phyloP scores from a whole-genome alignment of 2,113 vertebrate species.

The Ia io region DNA sequence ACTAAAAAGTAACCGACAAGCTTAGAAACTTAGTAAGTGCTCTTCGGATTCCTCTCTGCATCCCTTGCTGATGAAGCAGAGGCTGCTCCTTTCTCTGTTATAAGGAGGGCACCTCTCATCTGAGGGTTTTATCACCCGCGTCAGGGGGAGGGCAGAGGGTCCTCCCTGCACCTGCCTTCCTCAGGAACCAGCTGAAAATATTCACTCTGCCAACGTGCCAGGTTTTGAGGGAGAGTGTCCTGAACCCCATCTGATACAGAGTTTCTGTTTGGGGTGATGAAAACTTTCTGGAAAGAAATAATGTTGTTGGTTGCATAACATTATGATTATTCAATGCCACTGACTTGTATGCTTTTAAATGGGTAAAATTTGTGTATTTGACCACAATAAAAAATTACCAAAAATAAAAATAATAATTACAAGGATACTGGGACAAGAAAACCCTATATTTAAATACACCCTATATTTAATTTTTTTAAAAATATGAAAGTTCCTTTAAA shows the following conservation, averaged over 20 bases:
- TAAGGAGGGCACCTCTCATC: background rate
- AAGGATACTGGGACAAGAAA: background rate
- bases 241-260: background rate
- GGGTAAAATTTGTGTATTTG: background rate
- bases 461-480: background rate
- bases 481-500: background rate
- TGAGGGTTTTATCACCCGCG: background rate
- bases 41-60: background rate
- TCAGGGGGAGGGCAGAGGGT: background rate
- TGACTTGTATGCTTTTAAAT: background rate
- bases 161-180: background rate
- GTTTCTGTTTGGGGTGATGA: background rate
- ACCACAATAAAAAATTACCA: background rate
- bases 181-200: background rate
- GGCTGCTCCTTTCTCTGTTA: background rate
- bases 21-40: background rate
- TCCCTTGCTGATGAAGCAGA: background rate
- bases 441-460: background rate
- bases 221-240: background rate
- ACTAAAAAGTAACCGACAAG: background rate
- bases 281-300: background rate
- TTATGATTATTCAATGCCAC: background rate
- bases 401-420: background rate
- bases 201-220: background rate
- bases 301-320: too few relatives aligned